Conservation (phyloP, 2,888 invertebrate species). For the Acanthosepion pharaonis region DNA sequence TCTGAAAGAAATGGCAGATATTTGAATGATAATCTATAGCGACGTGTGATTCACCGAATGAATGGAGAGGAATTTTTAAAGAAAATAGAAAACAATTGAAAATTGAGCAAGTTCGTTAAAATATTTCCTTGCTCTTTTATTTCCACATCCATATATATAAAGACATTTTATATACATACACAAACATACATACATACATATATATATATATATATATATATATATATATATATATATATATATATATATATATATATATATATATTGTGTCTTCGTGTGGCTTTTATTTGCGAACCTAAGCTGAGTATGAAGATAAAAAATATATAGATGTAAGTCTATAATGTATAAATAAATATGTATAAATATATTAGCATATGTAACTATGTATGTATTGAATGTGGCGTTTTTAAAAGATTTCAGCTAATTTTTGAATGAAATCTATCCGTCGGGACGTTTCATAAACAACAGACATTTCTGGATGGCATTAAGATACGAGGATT, state of each 20-base stretch:
- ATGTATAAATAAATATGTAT: neutral
- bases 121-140: neutral
- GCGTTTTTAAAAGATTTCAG: neutral
- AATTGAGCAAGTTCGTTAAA: constrained; percentile 17
- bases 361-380: neutral
- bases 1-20: neutral
- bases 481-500: neutral
- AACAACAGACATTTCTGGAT: constrained; percentile 33
- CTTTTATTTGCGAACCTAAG: too few species aligned
- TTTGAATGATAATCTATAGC: neutral
- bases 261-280: too few species aligned
- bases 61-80: neutral
- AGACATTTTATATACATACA: neutral
- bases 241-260: neutral
- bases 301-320: too few species aligned
- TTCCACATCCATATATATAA: neutral
- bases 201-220: neutral
- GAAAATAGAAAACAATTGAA: constrained; percentile 33
- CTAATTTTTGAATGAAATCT: constrained; percentile 33
- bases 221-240: neutral
- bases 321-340: neutral
- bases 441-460: constrained; percentile 18
- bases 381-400: neutral
- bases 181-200: neutral
- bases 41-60: neutral